Evolutionary conservation across 92 coral and sea anemone species (phyloP).

Genomic region (Porites cylindrica): DNA sequence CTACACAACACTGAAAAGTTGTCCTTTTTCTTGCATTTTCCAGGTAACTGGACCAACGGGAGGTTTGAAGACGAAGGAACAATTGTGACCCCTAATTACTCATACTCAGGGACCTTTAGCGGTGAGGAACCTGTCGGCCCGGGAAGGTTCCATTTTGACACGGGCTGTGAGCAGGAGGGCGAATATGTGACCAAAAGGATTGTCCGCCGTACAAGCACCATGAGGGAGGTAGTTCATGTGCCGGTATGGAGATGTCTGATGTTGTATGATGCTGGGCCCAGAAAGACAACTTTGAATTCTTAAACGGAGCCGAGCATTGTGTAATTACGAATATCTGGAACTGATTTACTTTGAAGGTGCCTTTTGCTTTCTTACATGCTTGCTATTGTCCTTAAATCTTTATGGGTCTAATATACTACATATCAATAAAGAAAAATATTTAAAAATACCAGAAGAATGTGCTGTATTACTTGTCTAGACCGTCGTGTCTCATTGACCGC

Average conservation of each 20-base stretch:
- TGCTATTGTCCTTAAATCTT: not conserved
- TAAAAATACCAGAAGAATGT: no score
- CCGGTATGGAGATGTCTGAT: slow-evolving; percentile 76
- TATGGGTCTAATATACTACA: no score
- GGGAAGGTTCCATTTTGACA: slow-evolving; percentile 70
- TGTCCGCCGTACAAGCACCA: slow-evolving; percentile 22
- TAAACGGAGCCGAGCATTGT: not conserved
- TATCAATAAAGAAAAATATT: not conserved
- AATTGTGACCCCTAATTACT: slow-evolving; percentile 52
- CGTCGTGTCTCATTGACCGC: no score
- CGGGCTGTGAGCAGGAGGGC: slow-evolving; percentile 82
- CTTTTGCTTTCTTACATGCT: not conserved
- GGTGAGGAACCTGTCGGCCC: slow-evolving; percentile 80
- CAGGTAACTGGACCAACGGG: slow-evolving; percentile 83
- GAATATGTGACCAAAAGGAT: slow-evolving; percentile 60
- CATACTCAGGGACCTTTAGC: slow-evolving; percentile 67
- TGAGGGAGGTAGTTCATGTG: slow-evolving; percentile 59
- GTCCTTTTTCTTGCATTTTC: not conserved
- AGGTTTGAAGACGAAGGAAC: slow-evolving; percentile 74
- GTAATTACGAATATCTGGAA: not conserved
- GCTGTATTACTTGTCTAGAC: no score
- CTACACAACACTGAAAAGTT: not conserved
- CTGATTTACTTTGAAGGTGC: not conserved
- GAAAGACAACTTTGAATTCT: not conserved
- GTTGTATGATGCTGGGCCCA: slow-evolving; percentile 14